These are phyloP conservation scores for Babyrousa celebensis DNA, from an alignment of 2,797 vertebrate species.

Conservation along the genomic window DNA sequence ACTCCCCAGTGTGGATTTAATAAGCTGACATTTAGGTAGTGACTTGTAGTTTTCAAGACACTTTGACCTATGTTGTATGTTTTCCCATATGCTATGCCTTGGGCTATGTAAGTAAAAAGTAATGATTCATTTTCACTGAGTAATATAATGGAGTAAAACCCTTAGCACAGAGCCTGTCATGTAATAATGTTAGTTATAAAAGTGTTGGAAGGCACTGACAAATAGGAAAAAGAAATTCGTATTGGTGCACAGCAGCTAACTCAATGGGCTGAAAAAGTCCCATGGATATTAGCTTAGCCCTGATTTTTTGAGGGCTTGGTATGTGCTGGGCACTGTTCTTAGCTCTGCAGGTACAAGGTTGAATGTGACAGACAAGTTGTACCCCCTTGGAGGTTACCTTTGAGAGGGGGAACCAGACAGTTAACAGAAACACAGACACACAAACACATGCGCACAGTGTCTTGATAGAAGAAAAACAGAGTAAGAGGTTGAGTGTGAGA, in stretches of 20 bases:
- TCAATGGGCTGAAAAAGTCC: background rate
- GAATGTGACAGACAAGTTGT: slow-evolving; percentile 9
- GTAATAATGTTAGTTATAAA: background rate
- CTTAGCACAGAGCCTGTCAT: background rate
- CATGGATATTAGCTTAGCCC: background rate
- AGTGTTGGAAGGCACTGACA: slow-evolving; percentile 3
- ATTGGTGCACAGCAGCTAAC: background rate
- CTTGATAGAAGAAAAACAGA: background rate
- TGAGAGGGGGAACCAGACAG: background rate
- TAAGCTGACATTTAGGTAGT: slow-evolving; percentile 18
- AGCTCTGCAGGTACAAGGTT: background rate
- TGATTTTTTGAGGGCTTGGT: background rate
- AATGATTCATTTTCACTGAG: slow-evolving; percentile 50
- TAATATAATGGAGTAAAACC: background rate
- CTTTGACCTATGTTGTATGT: background rate
- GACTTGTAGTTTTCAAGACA: slow-evolving; percentile 16
- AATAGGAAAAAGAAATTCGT: background rate
- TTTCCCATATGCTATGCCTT: background rate
- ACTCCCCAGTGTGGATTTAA: background rate
- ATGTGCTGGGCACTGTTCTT: background rate
- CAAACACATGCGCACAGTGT: background rate
- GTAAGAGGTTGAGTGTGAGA: too few species aligned
- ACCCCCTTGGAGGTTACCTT: slow-evolving; percentile 1
- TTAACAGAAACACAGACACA: background rate
- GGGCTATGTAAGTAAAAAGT: background rate